Conservation (phyloP, 2,113 vertebrate genomes). For the Neoarius graeffei region DNA sequence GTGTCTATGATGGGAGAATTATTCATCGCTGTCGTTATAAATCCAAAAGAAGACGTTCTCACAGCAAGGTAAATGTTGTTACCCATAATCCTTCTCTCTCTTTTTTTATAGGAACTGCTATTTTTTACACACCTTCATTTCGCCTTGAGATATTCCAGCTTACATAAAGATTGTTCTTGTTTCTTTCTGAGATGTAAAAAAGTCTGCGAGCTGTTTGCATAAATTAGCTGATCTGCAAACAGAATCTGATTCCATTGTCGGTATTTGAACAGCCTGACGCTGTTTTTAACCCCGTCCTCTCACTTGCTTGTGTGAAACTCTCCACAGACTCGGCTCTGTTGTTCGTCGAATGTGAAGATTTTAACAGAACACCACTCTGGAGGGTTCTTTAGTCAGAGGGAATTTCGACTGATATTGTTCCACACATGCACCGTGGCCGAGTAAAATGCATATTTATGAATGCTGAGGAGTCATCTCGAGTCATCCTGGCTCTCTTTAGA, state of each 20-base stretch:
- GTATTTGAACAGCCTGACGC: conserved; percentile 21
- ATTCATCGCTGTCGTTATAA: neutral
- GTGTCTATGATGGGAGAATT: neutral
- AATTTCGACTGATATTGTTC: conserved; percentile 48
- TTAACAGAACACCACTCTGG: conserved; percentile 37
- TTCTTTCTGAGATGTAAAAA: conserved; percentile 32
- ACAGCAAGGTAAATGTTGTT: neutral
- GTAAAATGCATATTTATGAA: conserved; percentile 55
- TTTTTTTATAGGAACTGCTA: conserved; percentile 2
- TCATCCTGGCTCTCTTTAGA: neutral
- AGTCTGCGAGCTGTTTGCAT: conserved; percentile 49
- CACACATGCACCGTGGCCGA: conserved; percentile 31
- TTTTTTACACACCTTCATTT: conserved; percentile 31
- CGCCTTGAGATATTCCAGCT: conserved; percentile 25
- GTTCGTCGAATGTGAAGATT: conserved; percentile 47
- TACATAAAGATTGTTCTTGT: conserved; percentile 42
- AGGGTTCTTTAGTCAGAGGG: conserved; percentile 42
- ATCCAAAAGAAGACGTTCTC: neutral
- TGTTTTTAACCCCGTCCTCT: conserved; percentile 1
- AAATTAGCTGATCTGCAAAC: conserved; percentile 39
- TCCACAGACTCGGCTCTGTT: conserved; percentile 26
- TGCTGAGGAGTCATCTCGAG: neutral
- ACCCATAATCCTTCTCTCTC: neutral
- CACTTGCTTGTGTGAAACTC: neutral
- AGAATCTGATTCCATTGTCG: conserved; percentile 21